A percentile compares a stretch with the other conserved stretches of the same genome.
These are phyloP conservation scores for Lasioglossum albipes DNA, from an alignment of 1,140 invertebrate species.

Conservation along the genomic window DNA sequence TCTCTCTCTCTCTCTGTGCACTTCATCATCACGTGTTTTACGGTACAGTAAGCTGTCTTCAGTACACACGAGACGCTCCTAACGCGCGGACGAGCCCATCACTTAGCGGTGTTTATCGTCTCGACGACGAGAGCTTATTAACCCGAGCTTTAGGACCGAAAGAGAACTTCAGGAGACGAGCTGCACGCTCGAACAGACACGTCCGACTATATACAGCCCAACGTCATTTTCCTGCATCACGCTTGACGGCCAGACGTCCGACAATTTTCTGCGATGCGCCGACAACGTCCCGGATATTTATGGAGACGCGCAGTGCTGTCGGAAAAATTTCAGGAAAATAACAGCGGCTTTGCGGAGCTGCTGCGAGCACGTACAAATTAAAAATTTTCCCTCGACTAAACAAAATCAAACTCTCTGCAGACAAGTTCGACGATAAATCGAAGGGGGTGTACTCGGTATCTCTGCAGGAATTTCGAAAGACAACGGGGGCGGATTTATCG, in stretches of 20 bases:
- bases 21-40: neutral
- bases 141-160: neutral
- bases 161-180: neutral
- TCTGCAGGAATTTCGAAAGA: too few species aligned
- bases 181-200: neutral
- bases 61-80: neutral
- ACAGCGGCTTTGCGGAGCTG: too few species aligned
- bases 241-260: neutral
- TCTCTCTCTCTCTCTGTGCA: too few species aligned
- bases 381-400: too few species aligned
- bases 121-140: neutral
- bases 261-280: neutral
- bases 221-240: neutral
- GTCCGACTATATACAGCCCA: neutral
- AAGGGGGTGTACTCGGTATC: too few species aligned
- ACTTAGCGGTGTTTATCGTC: neutral
- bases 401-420: too few species aligned
- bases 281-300: too few species aligned
- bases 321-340: too few species aligned
- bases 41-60: neutral
- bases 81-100: neutral
- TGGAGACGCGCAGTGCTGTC: too few species aligned
- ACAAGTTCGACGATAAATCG: too few species aligned
- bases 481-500: neutral
- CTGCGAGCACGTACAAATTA: too few species aligned